Base-by-base conservation (phyloP, 2,113 vertebrate genomes). In the Galbula dea region DNA sequence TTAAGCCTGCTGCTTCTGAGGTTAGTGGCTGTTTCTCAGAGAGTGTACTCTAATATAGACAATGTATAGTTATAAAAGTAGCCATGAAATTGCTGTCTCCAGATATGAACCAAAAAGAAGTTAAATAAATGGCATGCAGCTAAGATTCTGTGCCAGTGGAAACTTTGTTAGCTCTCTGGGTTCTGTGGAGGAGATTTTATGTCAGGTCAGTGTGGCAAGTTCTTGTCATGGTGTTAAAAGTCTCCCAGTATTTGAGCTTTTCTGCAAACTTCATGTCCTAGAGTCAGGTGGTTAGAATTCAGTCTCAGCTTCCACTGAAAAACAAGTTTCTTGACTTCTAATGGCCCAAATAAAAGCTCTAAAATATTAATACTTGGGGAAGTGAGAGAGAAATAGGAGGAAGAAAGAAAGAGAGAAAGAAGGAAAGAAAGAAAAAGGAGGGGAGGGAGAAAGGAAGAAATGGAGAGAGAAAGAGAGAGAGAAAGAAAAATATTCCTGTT, bases 361-460 rank as follows among this genome's bases (percentile, higher is more conserved):
- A 15, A 57, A 57, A 45, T 72, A 45, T 54, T 79, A 45, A 41
- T 57, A 8, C 21, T 79, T 10, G 15, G 79, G 26, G 32, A 52
- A 21, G 34, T 11, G 20, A 39, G 34, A 22, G 21, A 36, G 24
- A 26, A 27, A 16, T 52, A 52, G 29, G 29, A 12, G 29, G 15
- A 43, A 27, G 23, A 12, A 45, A 13, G 41, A 10, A 45, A 49
- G 23, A 30, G n/a, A 45, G 4, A 24, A 2, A 30, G 34, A 13
- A 11, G 15, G 20, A 27, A 3, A 39, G 4, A 18, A 12, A 26
- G 6, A 7, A 17, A 36, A 3, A 23, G 6, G 15, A 3, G 11
- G 7, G 12, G 12, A 11, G 5, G 36, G 27, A 3, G 10, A 11
- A 32, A 5, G 26, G 3, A n/a, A 3, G 9, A 19, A 18, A 3